Conservation (phyloP, 1,140 invertebrate species). For the Drosophila mojavensis region DNA sequence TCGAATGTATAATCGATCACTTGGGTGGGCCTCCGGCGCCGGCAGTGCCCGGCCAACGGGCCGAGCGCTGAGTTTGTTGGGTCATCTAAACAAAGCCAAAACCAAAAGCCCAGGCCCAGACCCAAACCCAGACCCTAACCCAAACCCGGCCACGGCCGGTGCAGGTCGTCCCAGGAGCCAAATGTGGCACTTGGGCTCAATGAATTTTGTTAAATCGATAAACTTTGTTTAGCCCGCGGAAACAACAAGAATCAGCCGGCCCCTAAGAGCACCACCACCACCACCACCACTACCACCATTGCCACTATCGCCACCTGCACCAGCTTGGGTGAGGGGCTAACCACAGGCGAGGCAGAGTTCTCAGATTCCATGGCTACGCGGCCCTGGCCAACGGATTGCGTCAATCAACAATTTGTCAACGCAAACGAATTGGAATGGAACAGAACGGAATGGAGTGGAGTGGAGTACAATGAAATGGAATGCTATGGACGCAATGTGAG, state of each 20-base stretch:
- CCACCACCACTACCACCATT: not conserved
- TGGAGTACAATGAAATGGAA: not conserved
- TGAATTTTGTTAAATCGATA: constrained; percentile 81
- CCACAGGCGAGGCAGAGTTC: constrained; percentile 35
- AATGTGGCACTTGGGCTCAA: constrained; percentile 70
- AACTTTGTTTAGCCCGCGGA: constrained; percentile 79
- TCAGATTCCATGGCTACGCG: constrained; percentile 65
- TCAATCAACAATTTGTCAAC: constrained; percentile 79
- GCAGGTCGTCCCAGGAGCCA: constrained; percentile 46
- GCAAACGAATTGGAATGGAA: constrained; percentile 11
- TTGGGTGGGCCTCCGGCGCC: constrained; percentile 49
- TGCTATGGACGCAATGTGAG: too few relatives aligned
- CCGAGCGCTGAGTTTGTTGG: constrained; percentile 70
- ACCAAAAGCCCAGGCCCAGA: constrained; percentile 16
- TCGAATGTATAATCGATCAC: constrained; percentile 80
- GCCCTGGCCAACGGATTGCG: constrained; percentile 61
- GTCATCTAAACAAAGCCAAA: constrained; percentile 77
- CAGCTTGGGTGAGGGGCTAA: constrained; percentile 19
- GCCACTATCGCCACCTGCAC: constrained; percentile 8
- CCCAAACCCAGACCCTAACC: not conserved
- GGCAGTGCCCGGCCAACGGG: constrained; percentile 56
- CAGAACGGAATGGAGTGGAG: not conserved
- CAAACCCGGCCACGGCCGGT: not conserved
- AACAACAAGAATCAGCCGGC: constrained; percentile 69
- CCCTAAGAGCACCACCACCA: constrained; percentile 43